phyloP scores from a whole-genome alignment of 2,113 vertebrate species.

The Apeltes quadracus region DNA sequence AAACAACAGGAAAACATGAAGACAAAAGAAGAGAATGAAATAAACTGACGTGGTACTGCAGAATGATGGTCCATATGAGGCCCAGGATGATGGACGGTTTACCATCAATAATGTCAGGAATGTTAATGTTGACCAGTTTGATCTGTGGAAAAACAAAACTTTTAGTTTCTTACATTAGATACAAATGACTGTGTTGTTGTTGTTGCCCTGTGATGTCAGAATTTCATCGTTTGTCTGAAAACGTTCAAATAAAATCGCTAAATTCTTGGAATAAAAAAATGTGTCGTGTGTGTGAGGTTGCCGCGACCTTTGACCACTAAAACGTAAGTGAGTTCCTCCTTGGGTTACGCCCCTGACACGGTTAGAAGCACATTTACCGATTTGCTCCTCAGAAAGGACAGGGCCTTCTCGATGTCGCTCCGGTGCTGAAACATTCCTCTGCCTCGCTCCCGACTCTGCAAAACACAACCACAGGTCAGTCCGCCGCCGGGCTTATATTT shows the following conservation, averaged over 20 bases:
- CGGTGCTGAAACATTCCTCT: conserved; percentile 89
- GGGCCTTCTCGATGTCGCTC: conserved; percentile 91
- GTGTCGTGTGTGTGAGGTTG: not conserved
- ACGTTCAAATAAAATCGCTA: too few relatives aligned
- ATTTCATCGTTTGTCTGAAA: not conserved
- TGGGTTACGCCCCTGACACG: too few relatives aligned
- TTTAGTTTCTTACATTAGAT: not conserved
- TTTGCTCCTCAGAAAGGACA: conserved; percentile 88
- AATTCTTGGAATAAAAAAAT: not conserved
- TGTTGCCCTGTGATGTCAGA: not conserved
- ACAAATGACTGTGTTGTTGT: not conserved
- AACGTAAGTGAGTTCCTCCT: not conserved
- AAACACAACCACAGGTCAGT: conserved; percentile 47
- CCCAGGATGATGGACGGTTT: conserved; percentile 96
- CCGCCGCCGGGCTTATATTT: not conserved
- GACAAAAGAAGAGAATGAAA: not conserved
- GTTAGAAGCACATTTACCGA: conserved; percentile 80
- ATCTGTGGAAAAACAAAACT: conserved; percentile 78
- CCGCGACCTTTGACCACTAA: not conserved
- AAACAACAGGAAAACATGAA: not conserved
- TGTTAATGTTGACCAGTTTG: conserved; percentile 97
- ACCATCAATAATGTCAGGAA: conserved; percentile 93
- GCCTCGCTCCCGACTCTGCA: conserved; percentile 90
- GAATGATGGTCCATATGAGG: conserved; percentile 95
- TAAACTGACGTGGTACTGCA: conserved; percentile 93